Conservation (phyloP, 2,797 vertebrate species). For the Macrochelys suwanniensis region DNA sequence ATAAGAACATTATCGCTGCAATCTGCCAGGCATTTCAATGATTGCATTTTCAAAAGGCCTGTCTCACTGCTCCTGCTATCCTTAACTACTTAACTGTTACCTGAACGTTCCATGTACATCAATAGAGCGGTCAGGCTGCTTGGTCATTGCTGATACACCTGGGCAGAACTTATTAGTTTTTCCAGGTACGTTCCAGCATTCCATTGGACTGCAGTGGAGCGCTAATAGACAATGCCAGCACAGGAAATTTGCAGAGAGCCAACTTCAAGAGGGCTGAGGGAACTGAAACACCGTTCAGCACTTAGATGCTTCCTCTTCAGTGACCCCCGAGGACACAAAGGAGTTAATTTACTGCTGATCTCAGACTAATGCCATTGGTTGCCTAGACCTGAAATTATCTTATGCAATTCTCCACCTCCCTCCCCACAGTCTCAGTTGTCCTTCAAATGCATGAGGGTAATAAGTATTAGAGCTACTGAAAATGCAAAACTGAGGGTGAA, state of each 20-base stretch:
- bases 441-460: slow-evolving; percentile 43
- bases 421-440: slow-evolving; percentile 39
- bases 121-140: accelerated
- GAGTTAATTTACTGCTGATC: not conserved
- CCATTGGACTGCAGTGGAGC: accelerated
- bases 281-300: not conserved
- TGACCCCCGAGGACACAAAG: not conserved
- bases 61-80: not conserved
- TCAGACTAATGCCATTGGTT: not conserved
- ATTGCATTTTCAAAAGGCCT: not conserved
- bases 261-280: not conserved
- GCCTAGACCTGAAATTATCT: not conserved
- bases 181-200: not conserved
- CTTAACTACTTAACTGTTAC: not conserved
- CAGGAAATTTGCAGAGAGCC: not conserved
- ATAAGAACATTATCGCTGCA: not conserved
- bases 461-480: slow-evolving; percentile 33
- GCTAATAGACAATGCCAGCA: not conserved
- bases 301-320: not conserved
- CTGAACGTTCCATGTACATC: not conserved
- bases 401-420: not conserved
- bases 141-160: not conserved
- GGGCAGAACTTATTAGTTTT: not conserved
- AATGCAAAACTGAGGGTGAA: slow-evolving; percentile 37
- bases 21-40: not conserved